These are phyloP conservation scores for Cenopis cana DNA, from an alignment of 2,888 invertebrate species.

Conservation along the genomic window DNA sequence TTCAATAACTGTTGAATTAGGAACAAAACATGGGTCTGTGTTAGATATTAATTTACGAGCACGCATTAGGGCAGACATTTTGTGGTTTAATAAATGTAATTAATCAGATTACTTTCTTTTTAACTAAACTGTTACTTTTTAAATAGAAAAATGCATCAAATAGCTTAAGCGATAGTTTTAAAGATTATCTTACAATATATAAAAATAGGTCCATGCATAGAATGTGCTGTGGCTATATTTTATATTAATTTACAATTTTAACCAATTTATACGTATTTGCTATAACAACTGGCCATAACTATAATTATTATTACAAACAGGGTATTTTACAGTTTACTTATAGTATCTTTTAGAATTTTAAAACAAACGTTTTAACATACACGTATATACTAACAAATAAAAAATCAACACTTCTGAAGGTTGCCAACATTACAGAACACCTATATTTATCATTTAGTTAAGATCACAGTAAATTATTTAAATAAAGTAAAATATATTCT, in stretches of 20 bases:
- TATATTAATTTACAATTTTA: slow-evolving; percentile 46
- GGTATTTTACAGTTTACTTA: slow-evolving; percentile 5
- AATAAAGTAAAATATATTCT: slow-evolving; percentile 1
- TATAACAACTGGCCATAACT: slow-evolving; percentile 46
- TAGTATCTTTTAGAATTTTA: slow-evolving; percentile 37
- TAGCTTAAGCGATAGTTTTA: not conserved
- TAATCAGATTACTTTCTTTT: not conserved
- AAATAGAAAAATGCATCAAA: not conserved
- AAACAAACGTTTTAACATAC: slow-evolving; percentile 42
- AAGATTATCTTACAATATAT: slow-evolving; percentile 4
- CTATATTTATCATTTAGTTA: slow-evolving; percentile 47
- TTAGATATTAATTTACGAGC: not conserved
- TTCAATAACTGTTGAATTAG: not conserved
- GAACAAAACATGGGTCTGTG: not conserved
- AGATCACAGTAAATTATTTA: slow-evolving; percentile 57
- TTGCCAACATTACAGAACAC: slow-evolving; percentile 55
- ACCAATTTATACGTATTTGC: slow-evolving; percentile 40
- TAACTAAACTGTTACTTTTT: not conserved
- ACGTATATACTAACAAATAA: slow-evolving; percentile 50
- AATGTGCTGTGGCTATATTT: slow-evolving; percentile 30
- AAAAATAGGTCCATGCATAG: slow-evolving; percentile 30
- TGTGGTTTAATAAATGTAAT: not conserved
- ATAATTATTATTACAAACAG: slow-evolving; percentile 45
- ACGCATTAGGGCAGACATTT: not conserved
- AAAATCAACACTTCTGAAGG: slow-evolving; percentile 55